Evolutionary conservation across 2,888 invertebrate species (phyloP).

Genomic region (Sycophila texana): DNA sequence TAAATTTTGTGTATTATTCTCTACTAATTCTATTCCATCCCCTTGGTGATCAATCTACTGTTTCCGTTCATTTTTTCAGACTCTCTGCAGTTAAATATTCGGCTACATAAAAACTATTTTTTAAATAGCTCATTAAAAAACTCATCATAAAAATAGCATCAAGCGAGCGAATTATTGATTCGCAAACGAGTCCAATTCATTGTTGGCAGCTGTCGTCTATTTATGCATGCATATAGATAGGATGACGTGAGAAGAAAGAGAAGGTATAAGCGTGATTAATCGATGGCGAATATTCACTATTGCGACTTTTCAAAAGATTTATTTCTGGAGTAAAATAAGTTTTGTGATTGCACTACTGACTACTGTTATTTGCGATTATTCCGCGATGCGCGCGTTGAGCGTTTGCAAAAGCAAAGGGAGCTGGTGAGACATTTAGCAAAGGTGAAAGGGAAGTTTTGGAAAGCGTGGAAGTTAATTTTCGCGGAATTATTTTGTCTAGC

Average conservation of each 20-base stretch:
- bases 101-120: too few species aligned
- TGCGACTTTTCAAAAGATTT: slow-evolving; percentile 18
- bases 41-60: too few species aligned
- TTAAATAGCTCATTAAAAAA: background rate
- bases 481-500: slow-evolving; percentile 64
- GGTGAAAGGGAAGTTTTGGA: background rate
- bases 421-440: background rate
- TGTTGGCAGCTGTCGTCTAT: slow-evolving; percentile 4
- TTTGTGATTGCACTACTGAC: slow-evolving; percentile 30
- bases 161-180: slow-evolving; percentile 15
- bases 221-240: background rate
- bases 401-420: slow-evolving; percentile 2
- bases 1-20: too few species aligned
- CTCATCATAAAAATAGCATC: background rate
- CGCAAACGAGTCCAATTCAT: slow-evolving; percentile 10
- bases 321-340: slow-evolving; percentile 26
- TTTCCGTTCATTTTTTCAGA: too few species aligned
- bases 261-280: background rate
- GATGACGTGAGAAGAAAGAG: too few species aligned
- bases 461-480: slow-evolving; percentile 59
- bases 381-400: slow-evolving; percentile 13
- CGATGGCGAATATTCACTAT: background rate
- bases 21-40: too few species aligned
- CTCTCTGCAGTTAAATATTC: too few species aligned
- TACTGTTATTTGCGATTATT: slow-evolving; percentile 36